Evolutionary conservation across 2,113 vertebrate genomes (phyloP).

Genomic region (Pithys albifrons): DNA sequence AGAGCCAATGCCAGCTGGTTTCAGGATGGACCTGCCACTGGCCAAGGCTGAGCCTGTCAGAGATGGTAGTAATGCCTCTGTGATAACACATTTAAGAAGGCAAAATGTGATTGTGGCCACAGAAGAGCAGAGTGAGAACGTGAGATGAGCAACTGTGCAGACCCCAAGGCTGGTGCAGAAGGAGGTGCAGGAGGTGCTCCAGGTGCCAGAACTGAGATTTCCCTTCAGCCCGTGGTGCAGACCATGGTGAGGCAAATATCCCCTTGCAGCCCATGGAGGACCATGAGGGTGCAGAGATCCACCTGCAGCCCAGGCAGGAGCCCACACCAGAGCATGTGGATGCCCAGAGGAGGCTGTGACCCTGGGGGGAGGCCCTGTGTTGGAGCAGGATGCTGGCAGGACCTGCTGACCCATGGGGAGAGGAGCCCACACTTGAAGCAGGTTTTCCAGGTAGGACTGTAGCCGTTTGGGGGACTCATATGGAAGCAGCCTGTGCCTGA

Average conservation of each 20-base stretch:
- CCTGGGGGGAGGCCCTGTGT: no score
- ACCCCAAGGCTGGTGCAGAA: neutral
- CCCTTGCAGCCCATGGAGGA: neutral
- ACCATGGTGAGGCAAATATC: neutral
- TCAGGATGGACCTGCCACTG: neutral
- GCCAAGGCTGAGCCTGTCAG: neutral
- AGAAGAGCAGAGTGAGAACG: neutral
- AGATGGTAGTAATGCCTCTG: neutral
- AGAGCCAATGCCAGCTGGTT: neutral
- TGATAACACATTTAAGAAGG: neutral
- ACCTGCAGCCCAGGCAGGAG: neutral
- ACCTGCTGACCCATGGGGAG: neutral
- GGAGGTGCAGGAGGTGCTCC: neutral
- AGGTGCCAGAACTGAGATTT: neutral
- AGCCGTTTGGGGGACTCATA: neutral
- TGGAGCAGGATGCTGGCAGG: neutral
- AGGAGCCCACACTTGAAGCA: neutral
- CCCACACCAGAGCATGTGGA: neutral
- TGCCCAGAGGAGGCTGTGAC: neutral
- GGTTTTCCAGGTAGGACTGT: neutral
- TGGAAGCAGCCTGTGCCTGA: neutral
- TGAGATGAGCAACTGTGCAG: neutral
- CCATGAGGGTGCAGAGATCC: neutral
- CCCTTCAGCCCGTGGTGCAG: neutral
- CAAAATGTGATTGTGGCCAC: neutral